Evolutionary conservation across 2,113 vertebrate species (phyloP), one percentile per base, ranked within the genome.

Genomic region (Catharus bicknelli): DNA sequence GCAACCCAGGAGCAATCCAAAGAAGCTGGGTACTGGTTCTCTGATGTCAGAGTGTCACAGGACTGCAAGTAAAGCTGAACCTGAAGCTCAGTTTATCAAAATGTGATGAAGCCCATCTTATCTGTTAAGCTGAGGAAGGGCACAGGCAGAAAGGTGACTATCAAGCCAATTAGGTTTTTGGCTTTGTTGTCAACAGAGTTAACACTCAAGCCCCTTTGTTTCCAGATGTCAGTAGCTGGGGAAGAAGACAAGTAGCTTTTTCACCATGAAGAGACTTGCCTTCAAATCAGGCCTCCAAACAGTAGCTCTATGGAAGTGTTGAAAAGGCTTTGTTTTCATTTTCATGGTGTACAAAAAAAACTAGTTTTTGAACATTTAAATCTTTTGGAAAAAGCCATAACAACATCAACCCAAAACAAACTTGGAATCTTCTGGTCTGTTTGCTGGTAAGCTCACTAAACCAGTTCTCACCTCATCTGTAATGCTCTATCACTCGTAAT

Each of bases 301-400:
- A 59, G 47, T 67, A 81, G 59, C 55, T 43, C 16, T 32, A 0
- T 58, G 42, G n/a, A 86, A 83, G 38, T 38, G 26, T 29, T 93
- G 75, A 86, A 81, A 93, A 88, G 26, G 17, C 36, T 88, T 90
- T 87, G 55, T 70, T 92, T 94, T 78, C 23, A 63, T 89, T 95
- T 88, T 83, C 47, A 62, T 62, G 16, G 61, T 47, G 40, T 36
- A 73, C 32, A 77, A 81, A 90, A 90, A 83, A 73, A 0, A 2
- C 15, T 75, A 42, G 26, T 69, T 64, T 94, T 69, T 68, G 9
- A 67, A 66, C 7, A 73, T 40, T 45, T 54, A 54, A 27, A 18
- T 40, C 70, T 77, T 23, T 51, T 88, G 5, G 27, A 3, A 50
- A 80, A 88, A 74, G 19, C 17, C 17, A 0, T 43, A 77, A 76